Evolutionary conservation across 2,113 vertebrate species (phyloP), one percentile per base, ranked within the genome.

Genomic region (Glaucidium brasilianum): DNA sequence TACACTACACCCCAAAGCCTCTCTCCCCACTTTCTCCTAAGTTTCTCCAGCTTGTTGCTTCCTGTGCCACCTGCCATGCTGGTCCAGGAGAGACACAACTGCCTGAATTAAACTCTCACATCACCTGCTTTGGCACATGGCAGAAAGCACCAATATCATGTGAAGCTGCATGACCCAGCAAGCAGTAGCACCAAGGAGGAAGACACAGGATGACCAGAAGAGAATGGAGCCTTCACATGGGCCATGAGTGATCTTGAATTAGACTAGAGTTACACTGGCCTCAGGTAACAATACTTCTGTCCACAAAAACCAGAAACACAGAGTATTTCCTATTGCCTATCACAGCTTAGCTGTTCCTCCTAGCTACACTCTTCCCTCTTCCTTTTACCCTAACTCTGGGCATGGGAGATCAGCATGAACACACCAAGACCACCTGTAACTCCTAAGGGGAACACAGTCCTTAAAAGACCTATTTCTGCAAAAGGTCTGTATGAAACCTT

Each of bases 321-420:
- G 32, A 30, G 34, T 13, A 34, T 52, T 66, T n/a, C 27, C 37
- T 20, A 26, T 1, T 25, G n/a, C 37, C 13, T 67, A 37, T 59
- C 47, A 6, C 37, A 78, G 12, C 27, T 71, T 32, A 18, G 29
- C 20, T 23, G 32, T 9, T 63, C 56, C 50, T 63, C 56, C 50
- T 56, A 43, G 4, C 53, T 27, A 39, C 15, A 5, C 3, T 47
- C 45, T 53, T 3, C 11, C 22, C 23, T 67, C n/a, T 26, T 68
- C 19, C 41, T 52, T 12, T 12, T 60, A 30, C 34, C 59, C 56
- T 22, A 64, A 50, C 12, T 66, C 47, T 15, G 26, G 8, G 14
- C 4, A 0, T 17, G 21, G 71, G 27, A 74, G n/a, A 49, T 37
- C 2, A 67, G n/a, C 69, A 84, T 0, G 0, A 76, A 74, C 29